Evolutionary conservation across 2,888 invertebrate species (phyloP), one percentile per base, ranked within the genome.

Genomic region (Limnephilus marmoratus): DNA sequence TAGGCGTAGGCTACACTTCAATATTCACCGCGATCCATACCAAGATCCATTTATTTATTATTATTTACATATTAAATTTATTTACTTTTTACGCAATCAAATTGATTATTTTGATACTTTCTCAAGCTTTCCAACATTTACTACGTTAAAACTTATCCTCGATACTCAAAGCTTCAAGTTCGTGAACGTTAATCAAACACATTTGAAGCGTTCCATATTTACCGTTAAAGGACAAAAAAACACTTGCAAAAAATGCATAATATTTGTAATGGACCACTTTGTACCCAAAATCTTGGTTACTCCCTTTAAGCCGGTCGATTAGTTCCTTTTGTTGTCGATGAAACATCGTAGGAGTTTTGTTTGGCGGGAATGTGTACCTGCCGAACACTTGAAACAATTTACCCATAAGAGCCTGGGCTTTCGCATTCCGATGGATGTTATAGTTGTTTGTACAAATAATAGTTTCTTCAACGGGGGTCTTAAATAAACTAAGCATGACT

Each of bases 361-460:
- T 89, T 41, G 37, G 68, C 80, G 18, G 41, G 83, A 87, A 81
- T 68, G 5, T 83, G 45, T 89, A 89, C 88, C 88, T 89, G 88
- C 15, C 9, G 80, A 80, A 89, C n/a, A 68, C n/a, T 89, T 15
- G 29, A 24, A 37, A 83, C 83, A 83, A 34, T 83, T 87, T 87
- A 89, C 45, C 68, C 24, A 24, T 9, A 80, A 24, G 37, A 29
- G 24, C 9, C 37, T 41, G 34, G 37, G 81, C 3, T 81, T 80
- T 37, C 81, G 49, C 88, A 80, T 80, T 89, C 88, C 88, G 24
- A n/a, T 18, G 88, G 37, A 80, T 53, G 88, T 89, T 45, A 81
- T 41, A n/a, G n/a, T n/a, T 89, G 88, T 89, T 89, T 89, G 37
- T 89, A 81, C 81, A 89, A 89, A 89, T 89, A 89, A 89, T 89